Evolutionary conservation across 1,140 invertebrate genomes (phyloP).

Genomic region (Chlorops oryzae): DNA sequence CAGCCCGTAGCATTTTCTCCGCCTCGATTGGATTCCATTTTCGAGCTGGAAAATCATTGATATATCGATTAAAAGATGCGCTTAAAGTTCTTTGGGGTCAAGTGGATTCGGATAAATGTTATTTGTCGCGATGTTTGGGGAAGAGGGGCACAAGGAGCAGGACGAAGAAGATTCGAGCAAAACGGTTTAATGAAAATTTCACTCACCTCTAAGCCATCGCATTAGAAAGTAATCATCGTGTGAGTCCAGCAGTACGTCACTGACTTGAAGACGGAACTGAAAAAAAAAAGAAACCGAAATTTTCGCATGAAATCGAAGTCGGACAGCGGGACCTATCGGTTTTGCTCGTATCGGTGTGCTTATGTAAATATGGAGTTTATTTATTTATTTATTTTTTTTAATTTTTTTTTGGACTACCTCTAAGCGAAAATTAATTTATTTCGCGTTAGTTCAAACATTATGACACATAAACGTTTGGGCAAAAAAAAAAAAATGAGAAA

Average conservation of each 20-base stretch:
- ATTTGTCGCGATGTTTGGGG: no score
- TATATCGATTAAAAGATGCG: background rate
- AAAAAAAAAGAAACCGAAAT: slow-evolving; percentile 38
- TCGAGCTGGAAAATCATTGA: slow-evolving; percentile 62
- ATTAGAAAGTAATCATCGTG: slow-evolving; percentile 74
- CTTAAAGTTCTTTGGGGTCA: background rate
- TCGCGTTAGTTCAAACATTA: no score
- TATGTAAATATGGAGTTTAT: no score
- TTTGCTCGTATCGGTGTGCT: no score
- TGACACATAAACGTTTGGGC: no score
- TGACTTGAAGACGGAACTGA: slow-evolving; percentile 64
- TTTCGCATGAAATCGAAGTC: no score
- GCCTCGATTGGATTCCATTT: slow-evolving; percentile 74
- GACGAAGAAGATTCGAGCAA: slow-evolving; percentile 42
- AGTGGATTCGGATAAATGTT: background rate
- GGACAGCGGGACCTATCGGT: no score
- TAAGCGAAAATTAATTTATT: no score
- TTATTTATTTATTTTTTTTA: background rate
- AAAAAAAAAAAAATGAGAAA: no score
- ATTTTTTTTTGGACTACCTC: no score
- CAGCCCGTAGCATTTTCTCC: slow-evolving; percentile 79
- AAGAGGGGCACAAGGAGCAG: no score
- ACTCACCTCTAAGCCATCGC: slow-evolving; percentile 73
- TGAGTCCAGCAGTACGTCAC: slow-evolving; percentile 60
- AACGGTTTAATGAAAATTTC: slow-evolving; percentile 7